Base-by-base conservation (phyloP, 2,113 vertebrate genomes). In the Brachyhypopomus gauderio region DNA sequence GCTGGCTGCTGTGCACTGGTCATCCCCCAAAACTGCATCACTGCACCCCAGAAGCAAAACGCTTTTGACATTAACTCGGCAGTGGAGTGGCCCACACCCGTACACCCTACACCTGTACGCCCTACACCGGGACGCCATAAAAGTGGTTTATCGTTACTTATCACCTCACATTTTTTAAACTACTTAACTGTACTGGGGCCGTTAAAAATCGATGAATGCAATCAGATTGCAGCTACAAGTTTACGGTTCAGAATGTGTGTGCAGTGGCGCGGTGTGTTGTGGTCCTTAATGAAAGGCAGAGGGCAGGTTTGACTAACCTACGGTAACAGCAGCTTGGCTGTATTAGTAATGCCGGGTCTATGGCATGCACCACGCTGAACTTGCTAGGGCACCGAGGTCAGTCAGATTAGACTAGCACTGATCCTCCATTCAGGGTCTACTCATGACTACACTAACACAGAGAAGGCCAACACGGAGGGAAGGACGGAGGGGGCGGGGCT, bases 1-100 rank as follows among this genome's bases (percentile, higher is more conserved):
- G 90, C 86, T 89, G 92, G 93, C 93, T 93, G 92, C 92, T 76
- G 80, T 4, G 12, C 5, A n/a, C 48, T 27, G 8, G 3, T 52
- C 6, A 25, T 63, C 36, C 38, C 86, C 90, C 17, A n/a, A 66
- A 70, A 85, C 48, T 30, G n/a, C 2, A 85, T 78, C 72, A n/a
- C 82, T 83, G 83, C 86, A 89, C 88, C 86, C 72, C 70, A 8
- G 20, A 78, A 71, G 70, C 8, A 45, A n/a, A 78, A 25, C 81
- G 0, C 16, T 85, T 80, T 78, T 73, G 20, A 45, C 17, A 11
- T 30, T 9, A 7, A 67, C 6, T 3, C 20, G 14, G 22, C 19
- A 1, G 73, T 8, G 12, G 14, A 2, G 22, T 25, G 45, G 45
- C 14, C 19, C 8, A 11, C 34, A 69, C 34, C 66, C 8, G 30